Conservation (phyloP, 2,888 invertebrate genomes). For the Geophilus truncorum region DNA sequence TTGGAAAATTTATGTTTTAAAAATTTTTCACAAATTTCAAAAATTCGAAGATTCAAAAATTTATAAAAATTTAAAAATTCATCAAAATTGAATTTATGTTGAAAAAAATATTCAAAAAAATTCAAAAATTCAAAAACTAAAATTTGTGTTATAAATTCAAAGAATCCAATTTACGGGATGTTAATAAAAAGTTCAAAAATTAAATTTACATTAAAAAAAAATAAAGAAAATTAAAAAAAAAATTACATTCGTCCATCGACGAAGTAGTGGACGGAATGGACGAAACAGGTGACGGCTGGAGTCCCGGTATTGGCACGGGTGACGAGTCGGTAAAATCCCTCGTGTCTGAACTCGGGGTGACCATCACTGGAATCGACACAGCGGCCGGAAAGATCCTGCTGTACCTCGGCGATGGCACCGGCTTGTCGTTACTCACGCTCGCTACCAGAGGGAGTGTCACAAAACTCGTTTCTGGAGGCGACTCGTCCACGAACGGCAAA, state of each 20-base stretch:
- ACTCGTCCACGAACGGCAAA: not conserved
- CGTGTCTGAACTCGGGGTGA: not conserved
- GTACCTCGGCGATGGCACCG: not conserved
- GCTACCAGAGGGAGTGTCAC: not conserved
- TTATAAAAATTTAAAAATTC: too few species aligned
- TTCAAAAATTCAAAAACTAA: too few species aligned
- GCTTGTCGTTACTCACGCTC: not conserved
- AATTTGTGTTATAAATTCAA: too few species aligned
- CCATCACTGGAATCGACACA: not conserved
- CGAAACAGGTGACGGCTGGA: constrained; percentile 28
- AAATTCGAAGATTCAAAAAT: too few species aligned
- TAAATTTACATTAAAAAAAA: too few species aligned
- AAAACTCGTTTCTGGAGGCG: not conserved
- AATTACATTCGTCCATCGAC: constrained; percentile 31
- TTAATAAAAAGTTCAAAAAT: too few species aligned
- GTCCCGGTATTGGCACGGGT: not conserved
- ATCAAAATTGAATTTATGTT: too few species aligned
- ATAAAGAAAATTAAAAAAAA: not conserved
- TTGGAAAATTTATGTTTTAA: not conserved
- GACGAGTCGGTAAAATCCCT: not conserved
- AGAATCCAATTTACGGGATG: too few species aligned
- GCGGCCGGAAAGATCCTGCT: not conserved
- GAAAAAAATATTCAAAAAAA: too few species aligned
- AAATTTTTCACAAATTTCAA: not conserved
- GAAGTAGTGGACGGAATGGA: constrained; percentile 30